Evolutionary conservation across 2,113 vertebrate genomes (phyloP).

Genomic region (Candoia aspera): DNA sequence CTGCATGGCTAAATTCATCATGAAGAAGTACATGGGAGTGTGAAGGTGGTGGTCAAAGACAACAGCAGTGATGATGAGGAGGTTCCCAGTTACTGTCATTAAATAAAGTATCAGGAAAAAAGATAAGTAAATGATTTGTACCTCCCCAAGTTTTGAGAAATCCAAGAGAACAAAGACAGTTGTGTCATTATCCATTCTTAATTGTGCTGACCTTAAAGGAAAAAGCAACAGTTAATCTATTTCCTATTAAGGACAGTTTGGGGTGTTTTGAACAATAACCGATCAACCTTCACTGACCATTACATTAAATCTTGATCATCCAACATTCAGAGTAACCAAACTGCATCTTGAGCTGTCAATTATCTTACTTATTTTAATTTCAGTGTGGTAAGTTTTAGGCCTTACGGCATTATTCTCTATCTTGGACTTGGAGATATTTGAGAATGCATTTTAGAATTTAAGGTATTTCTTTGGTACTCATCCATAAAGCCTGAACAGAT

Average conservation of each 20-base stretch:
- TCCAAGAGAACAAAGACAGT: neutral
- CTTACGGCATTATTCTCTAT: too few relatives aligned
- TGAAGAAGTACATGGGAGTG: constrained; percentile 3
- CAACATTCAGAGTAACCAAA: too few relatives aligned
- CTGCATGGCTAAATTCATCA: neutral
- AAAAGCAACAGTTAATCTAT: neutral
- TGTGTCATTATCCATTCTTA: neutral
- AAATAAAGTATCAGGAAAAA: neutral
- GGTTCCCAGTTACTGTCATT: neutral
- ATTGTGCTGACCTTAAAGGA: neutral
- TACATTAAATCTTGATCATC: neutral
- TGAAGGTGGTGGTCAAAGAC: neutral
- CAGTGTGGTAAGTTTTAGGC: too few relatives aligned
- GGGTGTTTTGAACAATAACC: neutral
- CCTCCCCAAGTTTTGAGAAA: neutral
- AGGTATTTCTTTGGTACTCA: too few relatives aligned
- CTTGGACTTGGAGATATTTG: too few relatives aligned
- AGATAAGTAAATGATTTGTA: neutral
- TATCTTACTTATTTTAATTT: too few relatives aligned
- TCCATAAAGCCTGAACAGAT: too few relatives aligned
- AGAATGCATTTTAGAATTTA: too few relatives aligned
- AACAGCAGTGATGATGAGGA: neutral
- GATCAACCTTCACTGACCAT: neutral
- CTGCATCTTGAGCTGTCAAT: too few relatives aligned
- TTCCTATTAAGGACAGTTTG: neutral